Base-by-base conservation (phyloP, 2,797 vertebrate species). In the Xiphorhynchus erythropygius region DNA sequence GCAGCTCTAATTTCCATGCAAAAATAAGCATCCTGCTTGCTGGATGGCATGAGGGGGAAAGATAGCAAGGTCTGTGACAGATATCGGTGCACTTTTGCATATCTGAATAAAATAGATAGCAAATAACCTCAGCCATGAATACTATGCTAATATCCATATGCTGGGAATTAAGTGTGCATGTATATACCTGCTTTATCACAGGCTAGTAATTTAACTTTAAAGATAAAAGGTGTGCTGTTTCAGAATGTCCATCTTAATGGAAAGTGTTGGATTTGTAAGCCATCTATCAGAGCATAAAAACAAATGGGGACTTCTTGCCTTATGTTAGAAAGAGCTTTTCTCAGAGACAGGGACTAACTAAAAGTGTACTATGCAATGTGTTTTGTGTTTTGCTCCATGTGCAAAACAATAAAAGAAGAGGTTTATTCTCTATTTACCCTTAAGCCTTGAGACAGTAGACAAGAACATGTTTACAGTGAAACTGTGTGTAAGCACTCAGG, bases 121-220 rank as follows among this genome's bases (percentile, higher is more conserved):
- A 84, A 91, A 88, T 69, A 60, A 63, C 18, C 1, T 0, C 5
- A 4, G 65, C n/a, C 11, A 13, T 0, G 0, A 86, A 81, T 37
- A 32, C 47, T 42, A 18, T 9, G 25, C 13, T 79, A 76, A 93
- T 81, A 53, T 11, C n/a, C n/a, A 30, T 46, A 13, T 35, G 30
- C 44, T 63, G 35, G 44, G 28, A 95, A 73, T 69, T n/a, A 89
- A 63, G 19, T 46, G 15, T 2, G 1, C 0, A 0, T 74, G 46
- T 57, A 11, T 59, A 33, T 63, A 53, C 28, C 75, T 81, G 10
- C 28, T 59, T 35, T 42, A 35, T 65, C 41, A 81, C 14, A 18
- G 32, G 22, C 37, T 88, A 78, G n/a, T 75, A 84, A 89, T 93
- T 85, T 71, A 57, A 56, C 30, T 52, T 37, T 13, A 67, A 63